These are phyloP conservation scores for Sitta europaea DNA, from an alignment of 2,113 vertebrate species.

Conservation along the genomic window DNA sequence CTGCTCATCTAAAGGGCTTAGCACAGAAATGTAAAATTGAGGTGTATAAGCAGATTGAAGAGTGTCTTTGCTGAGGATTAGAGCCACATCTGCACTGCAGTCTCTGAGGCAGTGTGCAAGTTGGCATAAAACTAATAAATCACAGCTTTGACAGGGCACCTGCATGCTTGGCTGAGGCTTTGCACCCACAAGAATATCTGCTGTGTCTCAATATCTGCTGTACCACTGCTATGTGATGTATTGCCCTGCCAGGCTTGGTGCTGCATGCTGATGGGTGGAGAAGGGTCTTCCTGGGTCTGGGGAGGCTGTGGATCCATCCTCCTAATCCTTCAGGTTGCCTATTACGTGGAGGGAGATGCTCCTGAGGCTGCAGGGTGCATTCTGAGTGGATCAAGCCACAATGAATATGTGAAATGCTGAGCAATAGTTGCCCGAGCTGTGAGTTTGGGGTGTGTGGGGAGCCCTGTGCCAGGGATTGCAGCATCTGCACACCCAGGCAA, in stretches of 20 bases:
- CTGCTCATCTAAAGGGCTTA: neutral
- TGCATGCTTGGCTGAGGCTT: neutral
- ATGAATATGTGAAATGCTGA: rapidly evolving
- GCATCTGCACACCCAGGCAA: rapidly evolving
- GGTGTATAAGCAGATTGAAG: neutral
- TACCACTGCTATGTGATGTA: neutral
- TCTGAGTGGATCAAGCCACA: rapidly evolving
- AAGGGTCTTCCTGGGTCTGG: neutral
- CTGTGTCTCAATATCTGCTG: neutral
- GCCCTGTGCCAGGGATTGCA: rapidly evolving
- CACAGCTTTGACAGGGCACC: neutral
- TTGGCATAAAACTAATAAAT: neutral
- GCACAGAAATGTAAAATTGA: neutral
- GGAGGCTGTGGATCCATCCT: neutral
- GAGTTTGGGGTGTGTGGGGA: neutral
- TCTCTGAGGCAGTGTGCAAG: rapidly evolving
- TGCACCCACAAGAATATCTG: neutral
- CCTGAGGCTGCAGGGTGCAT: neutral
- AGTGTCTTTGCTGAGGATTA: neutral
- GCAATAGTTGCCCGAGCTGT: neutral
- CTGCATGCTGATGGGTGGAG: rapidly evolving
- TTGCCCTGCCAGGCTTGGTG: neutral
- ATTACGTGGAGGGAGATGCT: rapidly evolving
- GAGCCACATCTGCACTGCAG: neutral
- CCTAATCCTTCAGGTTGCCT: neutral